Evolutionary conservation across 1,140 invertebrate species (phyloP).

Genomic region (Mactra quadrangularis): DNA sequence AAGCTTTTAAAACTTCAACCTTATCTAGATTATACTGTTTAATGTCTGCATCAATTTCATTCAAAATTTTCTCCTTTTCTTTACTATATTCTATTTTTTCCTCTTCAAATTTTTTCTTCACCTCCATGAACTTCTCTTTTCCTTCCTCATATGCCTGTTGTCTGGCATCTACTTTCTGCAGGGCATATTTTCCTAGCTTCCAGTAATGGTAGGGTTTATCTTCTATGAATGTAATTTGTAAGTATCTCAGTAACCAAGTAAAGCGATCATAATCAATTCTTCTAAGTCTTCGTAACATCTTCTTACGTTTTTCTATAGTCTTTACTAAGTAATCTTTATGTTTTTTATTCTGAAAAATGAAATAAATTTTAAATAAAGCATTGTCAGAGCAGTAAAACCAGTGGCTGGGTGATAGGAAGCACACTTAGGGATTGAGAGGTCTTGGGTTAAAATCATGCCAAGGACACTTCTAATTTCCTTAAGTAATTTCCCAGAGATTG

Average conservation of each 20-base stretch:
- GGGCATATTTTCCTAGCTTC: constrained; percentile 84
- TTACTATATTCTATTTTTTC: constrained; percentile 89
- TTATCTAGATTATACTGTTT: constrained; percentile 86
- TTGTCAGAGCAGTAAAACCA: too few relatives aligned
- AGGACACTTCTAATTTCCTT: neutral
- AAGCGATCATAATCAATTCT: constrained; percentile 92
- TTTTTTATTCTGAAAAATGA: constrained; percentile 84
- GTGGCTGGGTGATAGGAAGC: too few relatives aligned
- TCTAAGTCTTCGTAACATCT: constrained; percentile 88
- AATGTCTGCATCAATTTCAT: constrained; percentile 90
- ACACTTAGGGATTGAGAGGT: too few relatives aligned
- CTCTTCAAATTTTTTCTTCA: constrained; percentile 86
- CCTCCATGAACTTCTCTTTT: constrained; percentile 87
- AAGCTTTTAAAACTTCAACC: constrained; percentile 43
- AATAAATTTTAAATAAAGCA: neutral
- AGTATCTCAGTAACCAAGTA: constrained; percentile 92
- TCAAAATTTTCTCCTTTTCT: constrained; percentile 86
- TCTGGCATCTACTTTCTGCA: constrained; percentile 86
- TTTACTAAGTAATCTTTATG: constrained; percentile 87
- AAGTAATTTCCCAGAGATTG: neutral
- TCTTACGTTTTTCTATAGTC: constrained; percentile 90
- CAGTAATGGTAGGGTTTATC: constrained; percentile 81
- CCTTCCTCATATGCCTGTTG: constrained; percentile 88
- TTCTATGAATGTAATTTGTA: constrained; percentile 89
- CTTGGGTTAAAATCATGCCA: neutral